phyloP scores from a whole-genome alignment of 1,140 invertebrate genomes.

The Wasmannia auropunctata region DNA sequence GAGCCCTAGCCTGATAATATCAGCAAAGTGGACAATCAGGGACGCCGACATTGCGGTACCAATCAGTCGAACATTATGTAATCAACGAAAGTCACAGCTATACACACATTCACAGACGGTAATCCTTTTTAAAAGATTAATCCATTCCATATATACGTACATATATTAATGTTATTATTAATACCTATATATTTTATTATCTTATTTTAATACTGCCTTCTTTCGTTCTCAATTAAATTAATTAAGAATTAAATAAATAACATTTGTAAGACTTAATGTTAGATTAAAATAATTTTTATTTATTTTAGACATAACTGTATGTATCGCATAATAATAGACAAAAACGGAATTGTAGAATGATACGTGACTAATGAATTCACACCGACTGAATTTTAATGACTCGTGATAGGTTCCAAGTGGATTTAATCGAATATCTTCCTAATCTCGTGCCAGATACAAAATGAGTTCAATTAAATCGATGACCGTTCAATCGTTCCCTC shows the following conservation, averaged over 20 bases:
- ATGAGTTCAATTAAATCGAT: slow-evolving; percentile 4
- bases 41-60: not conserved
- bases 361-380: not conserved
- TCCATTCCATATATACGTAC: too few species aligned
- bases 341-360: not conserved
- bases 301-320: not conserved
- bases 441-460: not conserved
- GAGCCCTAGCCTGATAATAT: not conserved
- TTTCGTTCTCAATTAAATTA: not conserved
- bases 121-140: not conserved
- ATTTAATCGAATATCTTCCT: not conserved
- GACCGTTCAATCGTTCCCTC: not conserved
- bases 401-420: not conserved
- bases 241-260: not conserved
- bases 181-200: not conserved
- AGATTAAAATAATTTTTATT: not conserved
- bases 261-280: not conserved
- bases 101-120: not conserved
- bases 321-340: not conserved
- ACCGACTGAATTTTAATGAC: slow-evolving; percentile 18
- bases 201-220: not conserved
- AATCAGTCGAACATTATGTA: not conserved
- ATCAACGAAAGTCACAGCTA: not conserved
- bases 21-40: slow-evolving; percentile 2
- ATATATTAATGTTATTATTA: not conserved